These are phyloP conservation scores for Perca flavescens DNA, from an alignment of 2,113 vertebrate species.

Conservation along the genomic window DNA sequence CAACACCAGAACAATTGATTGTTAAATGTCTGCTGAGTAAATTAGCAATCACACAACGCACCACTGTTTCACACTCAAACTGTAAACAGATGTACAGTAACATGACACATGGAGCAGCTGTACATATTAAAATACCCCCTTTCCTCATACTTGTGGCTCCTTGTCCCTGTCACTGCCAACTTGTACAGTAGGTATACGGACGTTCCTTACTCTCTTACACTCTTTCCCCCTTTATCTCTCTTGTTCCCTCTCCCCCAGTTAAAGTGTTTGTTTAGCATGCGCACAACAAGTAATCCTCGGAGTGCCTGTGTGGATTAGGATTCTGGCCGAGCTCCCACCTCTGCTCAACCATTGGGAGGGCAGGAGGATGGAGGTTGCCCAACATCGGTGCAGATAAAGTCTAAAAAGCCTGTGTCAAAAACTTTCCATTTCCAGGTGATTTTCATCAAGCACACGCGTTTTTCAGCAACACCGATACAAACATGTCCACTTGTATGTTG, in stretches of 20 bases:
- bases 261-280: conserved; percentile 62
- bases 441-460: neutral
- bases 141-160: neutral
- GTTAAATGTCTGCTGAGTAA: conserved; percentile 12
- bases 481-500: neutral
- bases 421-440: conserved; percentile 2
- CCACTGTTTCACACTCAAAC: conserved; percentile 11
- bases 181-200: neutral
- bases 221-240: conserved; percentile 12
- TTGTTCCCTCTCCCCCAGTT: conserved; percentile 54
- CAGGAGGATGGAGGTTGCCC: conserved; percentile 20
- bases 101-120: conserved; percentile 27
- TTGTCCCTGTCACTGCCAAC: conserved; percentile 1
- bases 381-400: conserved; percentile 21
- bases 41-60: conserved; percentile 4
- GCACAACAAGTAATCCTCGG: conserved; percentile 64
- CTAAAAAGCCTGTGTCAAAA: neutral
- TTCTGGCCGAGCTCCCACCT: conserved; percentile 53
- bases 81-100: conserved; percentile 26
- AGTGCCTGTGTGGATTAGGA: conserved; percentile 68
- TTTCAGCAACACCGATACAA: neutral
- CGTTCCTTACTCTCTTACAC: conserved; percentile 8
- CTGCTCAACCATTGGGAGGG: conserved; percentile 10
- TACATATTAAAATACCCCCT: conserved; percentile 38
- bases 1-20: conserved; percentile 9